Evolutionary conservation across 2,888 invertebrate genomes (phyloP), one percentile per base, ranked within the genome.

Genomic region (Cremastinae sp.): DNA sequence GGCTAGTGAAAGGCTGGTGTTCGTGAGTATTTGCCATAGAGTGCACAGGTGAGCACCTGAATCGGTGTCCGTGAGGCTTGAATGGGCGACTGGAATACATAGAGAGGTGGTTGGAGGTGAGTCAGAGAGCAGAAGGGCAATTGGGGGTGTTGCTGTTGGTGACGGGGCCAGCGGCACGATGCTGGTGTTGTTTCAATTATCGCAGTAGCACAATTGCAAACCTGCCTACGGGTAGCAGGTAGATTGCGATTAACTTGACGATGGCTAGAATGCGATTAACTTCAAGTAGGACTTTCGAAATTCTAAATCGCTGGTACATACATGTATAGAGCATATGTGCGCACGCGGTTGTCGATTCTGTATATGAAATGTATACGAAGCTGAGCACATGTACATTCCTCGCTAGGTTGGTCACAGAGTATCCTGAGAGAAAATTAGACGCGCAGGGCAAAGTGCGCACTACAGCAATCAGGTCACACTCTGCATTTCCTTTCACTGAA

Each of bases 201-300:
- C 79, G 72, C 81, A 73, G 79, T 75, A 41, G 79, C 74, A 81
- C 81, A 81, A 81, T 81, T 80, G 83, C 80, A 73, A 41, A 81
- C 78, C 79, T 78, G 75, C 78, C 76, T 74, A 76, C 77, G 79
- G 79, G 78, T 79, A 59, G 1, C 28, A 75, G 78, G 72, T 82
- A 72, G 80, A 84, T 84, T 81, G 83, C 79, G 83, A 83, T 85
- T 83, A 84, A 84, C 81, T 83, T 81, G 74, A 75, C 80, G 81
- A 80, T 81, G 78, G 81, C 81, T 82, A 82, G 82, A 81, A 79
- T 78, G 65, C 76, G 28, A 28, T 56, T 37, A 64, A 71, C 78
- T 66, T 78, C 81, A 84, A 84, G 84, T 83, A 81, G 81, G 79
- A 79, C 81, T 79, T 81, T 79, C 75, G 81, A 83, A 83, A 83